Conservation (phyloP, 2,888 invertebrate species). For the Papilio demoleus region DNA sequence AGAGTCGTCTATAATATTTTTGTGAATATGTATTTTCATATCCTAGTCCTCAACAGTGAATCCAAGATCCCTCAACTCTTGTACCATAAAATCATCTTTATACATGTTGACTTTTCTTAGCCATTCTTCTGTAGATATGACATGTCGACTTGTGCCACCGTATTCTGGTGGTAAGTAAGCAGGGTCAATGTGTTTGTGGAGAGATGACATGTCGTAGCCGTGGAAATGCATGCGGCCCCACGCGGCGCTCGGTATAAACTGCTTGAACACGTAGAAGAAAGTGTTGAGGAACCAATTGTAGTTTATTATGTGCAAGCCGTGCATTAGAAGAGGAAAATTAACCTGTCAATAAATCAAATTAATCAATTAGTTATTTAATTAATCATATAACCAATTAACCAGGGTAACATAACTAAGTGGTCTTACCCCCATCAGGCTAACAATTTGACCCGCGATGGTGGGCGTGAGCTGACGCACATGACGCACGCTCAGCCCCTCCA, state of each 20-base stretch:
- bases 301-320: conserved; percentile 89
- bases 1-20: too few relatives aligned
- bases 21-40: too few relatives aligned
- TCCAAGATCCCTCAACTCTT: conserved; percentile 86
- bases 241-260: conserved; percentile 87
- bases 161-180: conserved; percentile 69
- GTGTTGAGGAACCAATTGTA: conserved; percentile 91
- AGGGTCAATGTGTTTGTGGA: conserved; percentile 69
- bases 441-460: conserved; percentile 70
- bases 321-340: conserved; percentile 88
- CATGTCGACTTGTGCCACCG: conserved; percentile 79
- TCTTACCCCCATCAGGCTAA: conserved; percentile 73
- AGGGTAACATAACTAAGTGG: conserved; percentile 1
- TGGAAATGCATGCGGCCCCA: conserved; percentile 79
- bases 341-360: too few relatives aligned
- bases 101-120: conserved; percentile 79
- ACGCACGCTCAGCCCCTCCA: conserved; percentile 66
- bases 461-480: conserved; percentile 69
- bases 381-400: too few relatives aligned
- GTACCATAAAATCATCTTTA: conserved; percentile 80
- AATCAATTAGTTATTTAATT: too few relatives aligned
- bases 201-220: conserved; percentile 67
- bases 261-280: conserved; percentile 89
- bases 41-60: conserved; percentile 62
- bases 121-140: conserved; percentile 85